Evolutionary conservation across 2,888 invertebrate genomes (phyloP), one percentile per base, ranked within the genome.

Genomic region (Chironomus riparius): DNA sequence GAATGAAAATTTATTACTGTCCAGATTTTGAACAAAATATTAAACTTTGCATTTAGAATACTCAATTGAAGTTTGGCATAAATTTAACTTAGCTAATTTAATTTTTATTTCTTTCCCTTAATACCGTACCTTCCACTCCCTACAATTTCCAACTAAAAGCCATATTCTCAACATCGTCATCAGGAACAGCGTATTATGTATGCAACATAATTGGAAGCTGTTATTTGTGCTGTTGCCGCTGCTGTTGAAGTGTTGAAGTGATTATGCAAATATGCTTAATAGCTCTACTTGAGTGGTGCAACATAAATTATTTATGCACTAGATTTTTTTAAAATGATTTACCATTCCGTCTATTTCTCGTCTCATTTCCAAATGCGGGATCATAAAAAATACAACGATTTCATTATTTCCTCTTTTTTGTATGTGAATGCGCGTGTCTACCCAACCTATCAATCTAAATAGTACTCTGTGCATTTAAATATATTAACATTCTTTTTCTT

Each of bases 251-350:
- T 56, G 15, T 56, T 18, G 65, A 73, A 74, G 74, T 62, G 74
- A 74, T 74, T 74, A 74, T 74, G 74, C 74, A 74, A 73, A 73
- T 56, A 56, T 73, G 62, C 62, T 62, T 62, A 62, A 56, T 71
- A 71, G 71, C 71, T 71, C 50, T 21, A 56, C 56, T 21, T 24
- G 21, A 21, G 22, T 65, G 24, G 56, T 21, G 71, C 71, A 71
- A 56, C 72, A 73, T 73, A 62, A 61, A 73, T 73, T 74, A 74
- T 68, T 74, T 68, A 74, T 68, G 74, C 68, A 74, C 74, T 38
- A 68, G 74, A 74, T 74, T 74, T 50, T 21, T 21, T 47, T 47
- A 12, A 28, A 38, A 38, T 38, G 38, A 38, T 38, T 38, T 38
- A 15, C 56, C n/a, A 7, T 56, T 15, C 56, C n/a, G 18, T 24